A percentile compares a stretch with the other conserved stretches of the same genome.
Evolutionary conservation across 2,113 vertebrate genomes (phyloP).

Genomic region (Syngnathus scovelli): DNA sequence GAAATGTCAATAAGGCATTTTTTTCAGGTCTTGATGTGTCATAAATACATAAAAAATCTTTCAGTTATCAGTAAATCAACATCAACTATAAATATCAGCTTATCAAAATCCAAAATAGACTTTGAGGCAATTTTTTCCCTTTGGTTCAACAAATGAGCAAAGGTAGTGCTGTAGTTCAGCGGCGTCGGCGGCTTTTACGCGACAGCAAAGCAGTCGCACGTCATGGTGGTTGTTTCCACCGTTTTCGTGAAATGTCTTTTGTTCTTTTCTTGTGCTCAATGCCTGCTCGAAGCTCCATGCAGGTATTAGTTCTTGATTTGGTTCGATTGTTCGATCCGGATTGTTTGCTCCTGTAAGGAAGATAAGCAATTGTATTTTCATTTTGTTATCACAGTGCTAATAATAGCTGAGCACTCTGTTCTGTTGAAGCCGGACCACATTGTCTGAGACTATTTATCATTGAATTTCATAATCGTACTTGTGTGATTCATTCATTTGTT

Average conservation of each 20-base stretch:
- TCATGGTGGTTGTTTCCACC: constrained; percentile 12
- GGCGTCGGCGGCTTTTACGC: constrained; percentile 23
- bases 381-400: too few relatives aligned
- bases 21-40: constrained; percentile 21
- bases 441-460: too few relatives aligned
- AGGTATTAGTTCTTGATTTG: not conserved
- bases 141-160: constrained; percentile 17
- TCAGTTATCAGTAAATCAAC: constrained; percentile 13
- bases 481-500: too few relatives aligned
- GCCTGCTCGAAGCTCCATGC: too few relatives aligned
- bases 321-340: too few relatives aligned
- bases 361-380: too few relatives aligned
- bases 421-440: too few relatives aligned
- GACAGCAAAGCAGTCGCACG: constrained; percentile 30
- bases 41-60: constrained; percentile 52
- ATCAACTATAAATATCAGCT: constrained; percentile 60
- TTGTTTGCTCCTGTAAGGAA: too few relatives aligned
- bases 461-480: too few relatives aligned
- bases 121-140: constrained; percentile 20
- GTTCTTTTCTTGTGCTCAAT: too few relatives aligned
- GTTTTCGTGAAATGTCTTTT: not conserved
- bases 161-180: constrained; percentile 26
- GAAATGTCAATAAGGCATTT: constrained; percentile 35
- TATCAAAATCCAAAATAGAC: constrained; percentile 27
- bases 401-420: too few relatives aligned